A percentile compares a stretch with the other conserved stretches of the same genome.
These are phyloP conservation scores for Oryzias melastigma DNA, from an alignment of 2,113 vertebrate species.

Conservation along the genomic window DNA sequence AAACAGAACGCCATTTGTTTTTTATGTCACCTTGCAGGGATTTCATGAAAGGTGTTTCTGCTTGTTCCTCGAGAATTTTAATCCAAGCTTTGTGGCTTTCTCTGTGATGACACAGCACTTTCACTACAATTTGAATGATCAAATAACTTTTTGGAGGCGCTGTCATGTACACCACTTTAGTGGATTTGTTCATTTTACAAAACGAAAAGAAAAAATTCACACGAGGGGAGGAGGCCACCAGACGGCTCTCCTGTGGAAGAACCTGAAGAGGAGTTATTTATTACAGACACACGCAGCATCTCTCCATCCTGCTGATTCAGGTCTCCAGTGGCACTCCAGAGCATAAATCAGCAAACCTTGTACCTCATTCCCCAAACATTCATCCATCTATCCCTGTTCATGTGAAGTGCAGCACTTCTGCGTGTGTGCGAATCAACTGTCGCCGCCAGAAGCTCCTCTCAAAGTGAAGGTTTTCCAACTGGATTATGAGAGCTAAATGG, in stretches of 20 bases:
- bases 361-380: constrained; percentile 31
- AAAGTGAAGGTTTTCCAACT: constrained; percentile 11
- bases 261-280: constrained; percentile 61
- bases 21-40: constrained; percentile 42
- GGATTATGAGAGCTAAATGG: constrained; percentile 25
- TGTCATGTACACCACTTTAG: constrained; percentile 13
- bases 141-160: constrained; percentile 47
- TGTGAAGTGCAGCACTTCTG: constrained; percentile 16
- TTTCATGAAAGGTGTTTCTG: constrained; percentile 38
- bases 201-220: constrained; percentile 23
- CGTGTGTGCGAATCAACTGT: constrained; percentile 40
- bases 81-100: constrained; percentile 28
- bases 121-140: constrained; percentile 34
- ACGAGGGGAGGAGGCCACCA: constrained; percentile 16
- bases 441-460: constrained; percentile 13
- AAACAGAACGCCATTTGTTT: constrained; percentile 51
- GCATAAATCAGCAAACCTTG: constrained; percentile 57
- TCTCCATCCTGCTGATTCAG: constrained; percentile 64
- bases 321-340: constrained; percentile 38
- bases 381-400: constrained; percentile 26
- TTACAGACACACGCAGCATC: constrained; percentile 34
- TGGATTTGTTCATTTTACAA: constrained; percentile 24
- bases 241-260: constrained; percentile 19
- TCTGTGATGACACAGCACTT: constrained; percentile 33
- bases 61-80: constrained; percentile 31